Evolutionary conservation across 2,113 vertebrate genomes (phyloP), one percentile per base, ranked within the genome.

Genomic region (Heterotilapia buettikoferi): DNA sequence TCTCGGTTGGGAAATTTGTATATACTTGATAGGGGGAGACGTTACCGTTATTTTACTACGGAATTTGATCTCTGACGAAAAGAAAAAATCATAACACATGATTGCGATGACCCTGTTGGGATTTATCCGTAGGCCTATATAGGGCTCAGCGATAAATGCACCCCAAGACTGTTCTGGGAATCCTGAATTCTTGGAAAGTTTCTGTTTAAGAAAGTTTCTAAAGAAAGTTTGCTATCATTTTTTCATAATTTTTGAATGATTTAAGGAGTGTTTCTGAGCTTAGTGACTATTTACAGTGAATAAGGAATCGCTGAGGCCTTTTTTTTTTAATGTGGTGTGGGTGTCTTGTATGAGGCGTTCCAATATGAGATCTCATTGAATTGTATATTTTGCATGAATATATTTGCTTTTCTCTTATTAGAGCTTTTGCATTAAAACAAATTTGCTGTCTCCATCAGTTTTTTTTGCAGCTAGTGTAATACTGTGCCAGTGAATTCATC

Each of bases 11-110:
- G 38, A 45, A 26, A 45, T 16, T 73, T 73, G 21, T 16, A 6
- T 24, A 9, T 6, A 50, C 31, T 79, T 79, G 4, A 29, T 47
- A 5, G 68, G 9, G 0, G 0, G 24, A 11, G 1, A 18, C 9
- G 8, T 29, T 29, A 14, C 24, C 4, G 24, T 61, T 82, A 31
- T 78, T 78, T 1, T 26, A 16, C 50, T 9, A 40, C 13, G 45
- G 79, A 26, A 47, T 78, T 21, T 52, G 71, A 78, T 26, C 71
- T 19, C 16, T 50, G 16, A 78, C 14, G 43, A 1, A 4, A 5
- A 31, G 24, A 50, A 11, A 12, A 29, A 7, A 50, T 78, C 11
- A 45, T 0, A 38, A 31, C 16, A 38, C 36, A 11, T 59, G 61
- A 88, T 6, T 18, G 16, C 5, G 13, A 50, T 26, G 10, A 47